These are phyloP conservation scores for Caenorhabditis briggsae DNA, from an alignment of 1,140 invertebrate species.

Conservation along the genomic window DNA sequence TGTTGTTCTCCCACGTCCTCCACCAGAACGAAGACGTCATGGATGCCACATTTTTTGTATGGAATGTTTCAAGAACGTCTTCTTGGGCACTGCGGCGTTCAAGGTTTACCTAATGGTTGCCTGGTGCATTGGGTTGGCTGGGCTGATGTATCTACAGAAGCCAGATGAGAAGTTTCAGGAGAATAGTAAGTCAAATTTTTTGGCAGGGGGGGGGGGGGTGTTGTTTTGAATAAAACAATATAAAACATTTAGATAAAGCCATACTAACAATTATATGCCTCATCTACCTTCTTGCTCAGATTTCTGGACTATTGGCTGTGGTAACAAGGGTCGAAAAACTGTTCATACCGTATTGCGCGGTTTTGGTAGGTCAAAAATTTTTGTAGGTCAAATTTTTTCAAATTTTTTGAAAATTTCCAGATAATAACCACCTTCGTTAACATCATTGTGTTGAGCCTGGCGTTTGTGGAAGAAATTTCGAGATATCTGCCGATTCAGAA, in stretches of 20 bases:
- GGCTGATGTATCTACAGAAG: constrained; percentile 1
- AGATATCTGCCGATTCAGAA: not conserved
- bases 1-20: not conserved
- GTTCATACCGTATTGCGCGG: constrained; percentile 10
- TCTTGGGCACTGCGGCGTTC: not conserved
- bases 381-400: not conserved
- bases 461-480: not conserved
- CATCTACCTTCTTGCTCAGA: not conserved
- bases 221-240: too few relatives aligned
- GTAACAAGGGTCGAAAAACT: not conserved
- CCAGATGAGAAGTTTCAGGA: not conserved
- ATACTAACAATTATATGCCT: not conserved
- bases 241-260: not conserved
- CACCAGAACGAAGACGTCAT: not conserved
- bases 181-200: not conserved
- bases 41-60: constrained; percentile 21
- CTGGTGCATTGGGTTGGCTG: constrained; percentile 9
- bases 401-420: not conserved
- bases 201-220: too few relatives aligned
- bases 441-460: not conserved
- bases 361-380: not conserved
- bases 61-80: not conserved
- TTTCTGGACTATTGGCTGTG: constrained; percentile 1
- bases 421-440: not conserved
- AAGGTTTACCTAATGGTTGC: constrained; percentile 14